Evolutionary conservation across 2,113 vertebrate genomes (phyloP), one percentile per base, ranked within the genome.

Genomic region (Alaudala cheleensis): DNA sequence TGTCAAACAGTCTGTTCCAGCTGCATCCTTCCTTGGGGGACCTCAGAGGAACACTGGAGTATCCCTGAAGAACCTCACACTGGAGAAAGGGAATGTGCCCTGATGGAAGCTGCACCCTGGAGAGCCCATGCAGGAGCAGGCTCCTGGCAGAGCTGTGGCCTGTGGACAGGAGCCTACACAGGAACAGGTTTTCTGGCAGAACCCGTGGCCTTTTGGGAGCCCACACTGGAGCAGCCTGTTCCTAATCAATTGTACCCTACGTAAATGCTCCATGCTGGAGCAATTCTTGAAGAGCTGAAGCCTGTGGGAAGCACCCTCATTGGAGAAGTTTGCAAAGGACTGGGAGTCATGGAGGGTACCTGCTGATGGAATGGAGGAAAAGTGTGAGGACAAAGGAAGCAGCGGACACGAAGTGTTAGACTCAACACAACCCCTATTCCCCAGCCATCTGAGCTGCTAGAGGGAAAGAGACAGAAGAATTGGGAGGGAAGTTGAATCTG

Each of bases 361-460:
- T 5, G 2, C 2, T 19, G 11, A 4, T 34, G 26, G 49, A 72
- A 64, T 3, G 47, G 40, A 11, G 18, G 9, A 69, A 61, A 9
- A 51, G 11, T 1, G 3, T 28, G 37, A 81, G 34, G 14, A 44
- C 18, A 14, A 61, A 49, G 39, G 34, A 88, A 88, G 17, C 42
- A 81, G n/a, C n/a, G 71, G 45, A 20, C 7, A n/a, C 4, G 6
- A 47, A 49, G 10, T n/a, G 10, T 45, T 86, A 65, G 25, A 21
- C 28, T 71, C 8, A 57, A 13, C 37, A 54, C 15, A 54, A 8
- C 0, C 9, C 14, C 9, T 28, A 2, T 21, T 45, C 19, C 20
- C 10, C 42, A 62, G 22, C 1, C 0, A 0, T 7, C 7, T 21
- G 24, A 42, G 12, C 9, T 6, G 2, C 37, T 39, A 50, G n/a